phyloP scores from a whole-genome alignment of 2,113 vertebrate genomes.

The Phocoena sinus region DNA sequence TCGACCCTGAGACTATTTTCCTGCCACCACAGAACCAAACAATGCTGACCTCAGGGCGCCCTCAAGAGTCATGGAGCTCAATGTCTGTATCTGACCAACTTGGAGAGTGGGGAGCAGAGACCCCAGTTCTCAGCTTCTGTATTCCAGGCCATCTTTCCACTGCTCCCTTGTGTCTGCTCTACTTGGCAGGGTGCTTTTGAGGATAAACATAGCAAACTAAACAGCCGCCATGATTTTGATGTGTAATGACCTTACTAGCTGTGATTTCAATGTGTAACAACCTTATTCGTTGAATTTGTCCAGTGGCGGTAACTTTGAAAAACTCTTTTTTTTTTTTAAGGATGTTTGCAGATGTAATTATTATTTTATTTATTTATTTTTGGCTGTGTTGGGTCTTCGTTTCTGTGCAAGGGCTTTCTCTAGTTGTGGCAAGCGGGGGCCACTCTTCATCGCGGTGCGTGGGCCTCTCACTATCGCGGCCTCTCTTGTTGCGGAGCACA shows the following conservation, averaged over 20 bases:
- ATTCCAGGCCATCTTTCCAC: background rate
- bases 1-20: background rate
- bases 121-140: background rate
- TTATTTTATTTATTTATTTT: too few species aligned
- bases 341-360: too few species aligned
- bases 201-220: background rate
- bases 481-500: too few species aligned
- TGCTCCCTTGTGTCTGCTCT: background rate
- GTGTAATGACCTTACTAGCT: background rate
- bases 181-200: background rate
- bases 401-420: too few species aligned
- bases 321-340: background rate
- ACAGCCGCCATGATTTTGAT: background rate
- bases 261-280: background rate
- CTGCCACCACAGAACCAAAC: background rate
- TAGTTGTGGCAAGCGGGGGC: too few species aligned
- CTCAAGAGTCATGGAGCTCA: background rate
- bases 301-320: background rate
- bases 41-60: background rate
- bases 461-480: too few species aligned
- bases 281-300: background rate
- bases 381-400: too few species aligned
- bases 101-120: background rate
- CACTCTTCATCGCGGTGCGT: too few species aligned
- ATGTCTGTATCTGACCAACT: background rate